Evolutionary conservation across 2,113 vertebrate species (phyloP).

Genomic region (Elachura formosa): DNA sequence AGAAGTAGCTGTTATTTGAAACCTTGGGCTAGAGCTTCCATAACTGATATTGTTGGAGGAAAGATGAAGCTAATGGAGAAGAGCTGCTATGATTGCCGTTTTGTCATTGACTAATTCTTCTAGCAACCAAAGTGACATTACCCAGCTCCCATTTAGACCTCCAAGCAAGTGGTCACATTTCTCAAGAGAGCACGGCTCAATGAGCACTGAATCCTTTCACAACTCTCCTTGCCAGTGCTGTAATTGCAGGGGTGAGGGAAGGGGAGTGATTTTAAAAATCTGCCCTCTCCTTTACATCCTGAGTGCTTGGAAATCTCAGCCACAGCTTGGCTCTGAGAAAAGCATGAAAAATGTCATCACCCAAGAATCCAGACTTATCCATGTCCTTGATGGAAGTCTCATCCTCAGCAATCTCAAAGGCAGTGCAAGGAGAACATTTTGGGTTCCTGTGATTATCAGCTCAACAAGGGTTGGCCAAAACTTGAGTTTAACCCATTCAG

Average conservation of each 20-base stretch:
- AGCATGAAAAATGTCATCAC: not conserved
- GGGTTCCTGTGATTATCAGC: not conserved
- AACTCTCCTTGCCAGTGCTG: not conserved
- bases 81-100: slow-evolving; percentile 28
- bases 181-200: not conserved
- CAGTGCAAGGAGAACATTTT: not conserved
- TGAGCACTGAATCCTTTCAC: not conserved
- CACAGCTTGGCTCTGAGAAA: rapidly evolving
- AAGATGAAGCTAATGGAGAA: slow-evolving; percentile 49
- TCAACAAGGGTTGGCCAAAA: not conserved
- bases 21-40: slow-evolving; percentile 41
- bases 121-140: not conserved
- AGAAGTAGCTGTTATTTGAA: slow-evolving; percentile 51
- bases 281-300: not conserved
- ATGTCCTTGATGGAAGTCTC: not conserved
- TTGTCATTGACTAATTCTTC: slow-evolving; percentile 54
- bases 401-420: not conserved
- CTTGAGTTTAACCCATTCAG: not conserved
- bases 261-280: not conserved
- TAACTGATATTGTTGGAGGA: slow-evolving; percentile 53
- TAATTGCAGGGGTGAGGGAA: not conserved
- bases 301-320: not conserved
- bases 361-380: rapidly evolving
- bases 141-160: slow-evolving; percentile 7
- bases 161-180: not conserved